Conservation (phyloP, 2,113 vertebrate species). For the Misgurnus mizolepis region DNA sequence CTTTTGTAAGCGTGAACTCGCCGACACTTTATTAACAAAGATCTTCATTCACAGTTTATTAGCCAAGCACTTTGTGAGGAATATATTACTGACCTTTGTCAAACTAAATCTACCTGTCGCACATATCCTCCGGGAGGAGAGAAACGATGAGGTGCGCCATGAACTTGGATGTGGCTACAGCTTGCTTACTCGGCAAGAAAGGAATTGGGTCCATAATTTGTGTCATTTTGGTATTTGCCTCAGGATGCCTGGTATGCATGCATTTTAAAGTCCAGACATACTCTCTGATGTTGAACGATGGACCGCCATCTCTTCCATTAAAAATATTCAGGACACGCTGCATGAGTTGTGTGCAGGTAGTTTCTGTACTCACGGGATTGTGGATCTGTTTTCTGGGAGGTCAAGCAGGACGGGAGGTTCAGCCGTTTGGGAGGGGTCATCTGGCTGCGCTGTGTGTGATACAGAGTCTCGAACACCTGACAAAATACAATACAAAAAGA, state of each 20-base stretch:
- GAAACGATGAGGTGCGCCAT: neutral
- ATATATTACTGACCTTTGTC: conserved; percentile 59
- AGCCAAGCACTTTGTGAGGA: conserved; percentile 53
- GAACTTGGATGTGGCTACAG: neutral
- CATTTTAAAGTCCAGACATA: conserved; percentile 5
- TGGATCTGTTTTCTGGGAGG: conserved; percentile 84
- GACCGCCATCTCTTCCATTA: neutral
- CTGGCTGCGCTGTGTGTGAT: conserved; percentile 83
- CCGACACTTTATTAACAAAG: conserved; percentile 60
- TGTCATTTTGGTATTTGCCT: conserved; percentile 30
- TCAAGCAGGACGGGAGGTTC: conserved; percentile 86
- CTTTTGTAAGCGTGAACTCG: conserved; percentile 62
- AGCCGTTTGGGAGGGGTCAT: conserved; percentile 70
- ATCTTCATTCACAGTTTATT: conserved; percentile 56
- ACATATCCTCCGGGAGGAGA: conserved; percentile 26
- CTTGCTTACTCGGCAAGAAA: neutral
- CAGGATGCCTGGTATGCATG: neutral
- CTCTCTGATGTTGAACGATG: neutral
- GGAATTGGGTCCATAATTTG: conserved; percentile 35
- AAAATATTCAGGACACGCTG: neutral
- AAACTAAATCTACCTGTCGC: conserved; percentile 53
- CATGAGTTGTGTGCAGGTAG: neutral
- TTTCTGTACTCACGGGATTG: conserved; percentile 78
- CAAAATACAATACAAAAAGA: conserved; percentile 19
- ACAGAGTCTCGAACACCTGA: conserved; percentile 91